Evolutionary conservation across 2,888 invertebrate genomes (phyloP), one percentile per base, ranked within the genome.

Genomic region (Chloromyia formosa): DNA sequence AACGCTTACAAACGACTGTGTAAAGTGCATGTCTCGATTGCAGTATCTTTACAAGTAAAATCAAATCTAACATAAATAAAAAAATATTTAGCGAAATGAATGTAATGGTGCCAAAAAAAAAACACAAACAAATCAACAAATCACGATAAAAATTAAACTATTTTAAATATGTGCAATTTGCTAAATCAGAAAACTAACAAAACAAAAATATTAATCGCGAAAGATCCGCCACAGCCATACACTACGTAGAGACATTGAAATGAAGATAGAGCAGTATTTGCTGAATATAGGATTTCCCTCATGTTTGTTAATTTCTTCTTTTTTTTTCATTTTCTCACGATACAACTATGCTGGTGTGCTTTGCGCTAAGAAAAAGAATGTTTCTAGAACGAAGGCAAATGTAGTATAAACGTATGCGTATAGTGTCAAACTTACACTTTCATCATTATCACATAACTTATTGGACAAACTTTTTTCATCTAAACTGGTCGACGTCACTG

Each of bases 381-480:
- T 35, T n/a, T 49, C 5, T 12, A 49, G 12, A n/a, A 49, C 49
- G 49, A 49, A 35, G 49, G 16, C 16, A 49, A 49, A 49, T n/a
- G 49, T n/a, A n/a, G 16, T 49, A 49, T 20, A n/a, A n/a, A 12
- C 16, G 49, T 49, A 49, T 49, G 49, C 49, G 12, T 49, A n/a
- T 35, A 35, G 40, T 22, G n/a, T 40, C 71, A 35, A 71, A 78
- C 78, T 78, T 78, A 77, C 77, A 77, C 77, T 78, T 75, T 77
- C 75, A 75, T 74, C 76, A 77, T 56, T 77, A 77, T 77, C 77
- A 75, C 75, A 75, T 74, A 56, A 20, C 54, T 75, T 74, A 75
- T 73, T 75, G 58, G 77, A 74, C 66, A 71, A 82, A 75, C 84
- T 84, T 78, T 84, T 83, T 71, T 82, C 82, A 61, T 82, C 81